Percentiles rank a stretch among this genome's conserved stretches.
Conservation (phyloP, 64 coral and sea anemone species). For the Stylophora pistillata region DNA sequence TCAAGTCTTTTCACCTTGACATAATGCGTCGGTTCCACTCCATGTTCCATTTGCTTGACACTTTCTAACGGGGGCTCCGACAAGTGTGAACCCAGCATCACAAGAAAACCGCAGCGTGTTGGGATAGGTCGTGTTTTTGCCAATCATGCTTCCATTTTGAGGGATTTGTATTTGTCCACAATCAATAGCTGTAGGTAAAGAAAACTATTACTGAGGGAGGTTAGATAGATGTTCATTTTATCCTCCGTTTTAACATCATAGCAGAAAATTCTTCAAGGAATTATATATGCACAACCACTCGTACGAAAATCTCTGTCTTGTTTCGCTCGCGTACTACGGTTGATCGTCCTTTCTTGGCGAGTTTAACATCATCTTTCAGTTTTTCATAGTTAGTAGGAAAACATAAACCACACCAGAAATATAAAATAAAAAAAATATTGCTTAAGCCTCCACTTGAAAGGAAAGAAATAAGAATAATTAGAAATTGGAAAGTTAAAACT, state of each 20-base stretch:
- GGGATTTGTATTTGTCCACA: slow-evolving; percentile 40
- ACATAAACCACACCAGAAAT: no score
- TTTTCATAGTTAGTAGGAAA: no score
- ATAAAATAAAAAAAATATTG: no score
- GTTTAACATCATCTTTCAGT: no score
- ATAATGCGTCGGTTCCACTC: slow-evolving; percentile 34
- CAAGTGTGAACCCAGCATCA: slow-evolving; percentile 32
- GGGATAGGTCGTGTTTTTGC: slow-evolving; percentile 37
- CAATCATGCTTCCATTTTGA: slow-evolving; percentile 25
- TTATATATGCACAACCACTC: no score
- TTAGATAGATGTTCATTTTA: no score
- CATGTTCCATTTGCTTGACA: slow-evolving; percentile 62
- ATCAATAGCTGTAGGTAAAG: slow-evolving; percentile 36
- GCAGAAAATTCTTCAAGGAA: no score
- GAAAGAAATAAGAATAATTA: not conserved
- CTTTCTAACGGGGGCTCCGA: not conserved
- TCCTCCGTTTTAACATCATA: no score
- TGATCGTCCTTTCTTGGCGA: no score
- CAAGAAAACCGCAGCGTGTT: slow-evolving; percentile 15
- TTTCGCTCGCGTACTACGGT: no score
- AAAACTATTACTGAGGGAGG: not conserved
- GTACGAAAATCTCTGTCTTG: no score
- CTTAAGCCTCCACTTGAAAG: no score
- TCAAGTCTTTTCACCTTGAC: slow-evolving; percentile 46
- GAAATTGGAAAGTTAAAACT: not conserved